phyloP scores from a whole-genome alignment of 2,888 invertebrate genomes.

The Panzeria rudis region DNA sequence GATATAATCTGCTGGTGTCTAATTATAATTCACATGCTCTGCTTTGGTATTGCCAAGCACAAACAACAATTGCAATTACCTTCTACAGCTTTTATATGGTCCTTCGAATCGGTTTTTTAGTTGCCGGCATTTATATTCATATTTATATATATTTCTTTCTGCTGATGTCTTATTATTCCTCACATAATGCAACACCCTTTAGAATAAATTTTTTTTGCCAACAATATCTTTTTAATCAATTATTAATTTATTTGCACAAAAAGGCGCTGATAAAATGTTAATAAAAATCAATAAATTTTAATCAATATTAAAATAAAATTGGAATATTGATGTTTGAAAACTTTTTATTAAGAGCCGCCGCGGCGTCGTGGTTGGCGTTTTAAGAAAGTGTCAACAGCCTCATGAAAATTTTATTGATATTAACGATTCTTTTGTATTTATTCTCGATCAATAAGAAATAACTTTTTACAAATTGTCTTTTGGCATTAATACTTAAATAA shows the following conservation, averaged over 20 bases:
- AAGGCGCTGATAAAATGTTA: background rate
- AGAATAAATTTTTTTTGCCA: background rate
- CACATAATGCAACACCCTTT: background rate
- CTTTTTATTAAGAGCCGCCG: background rate
- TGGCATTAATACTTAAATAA: slow-evolving; percentile 1
- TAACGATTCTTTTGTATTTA: background rate
- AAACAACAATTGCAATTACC: too few species aligned
- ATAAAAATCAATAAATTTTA: slow-evolving; percentile 16
- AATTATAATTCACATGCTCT: too few species aligned
- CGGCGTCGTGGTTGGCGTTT: background rate
- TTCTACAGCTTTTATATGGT: too few species aligned
- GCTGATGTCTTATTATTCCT: too few species aligned
- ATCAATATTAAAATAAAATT: slow-evolving; percentile 10
- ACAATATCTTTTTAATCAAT: background rate
- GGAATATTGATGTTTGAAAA: background rate
- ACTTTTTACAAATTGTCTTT: background rate
- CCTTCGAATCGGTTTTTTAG: too few species aligned
- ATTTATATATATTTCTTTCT: too few species aligned
- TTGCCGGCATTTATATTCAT: too few species aligned
- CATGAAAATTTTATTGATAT: slow-evolving; percentile 31
- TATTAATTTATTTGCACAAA: background rate
- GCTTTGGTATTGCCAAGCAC: too few species aligned
- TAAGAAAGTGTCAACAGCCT: slow-evolving; percentile 19
- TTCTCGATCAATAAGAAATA: background rate
- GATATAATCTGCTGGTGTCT: too few species aligned